Conservation (phyloP, 2,113 vertebrate species). For the Panurus biarmicus region DNA sequence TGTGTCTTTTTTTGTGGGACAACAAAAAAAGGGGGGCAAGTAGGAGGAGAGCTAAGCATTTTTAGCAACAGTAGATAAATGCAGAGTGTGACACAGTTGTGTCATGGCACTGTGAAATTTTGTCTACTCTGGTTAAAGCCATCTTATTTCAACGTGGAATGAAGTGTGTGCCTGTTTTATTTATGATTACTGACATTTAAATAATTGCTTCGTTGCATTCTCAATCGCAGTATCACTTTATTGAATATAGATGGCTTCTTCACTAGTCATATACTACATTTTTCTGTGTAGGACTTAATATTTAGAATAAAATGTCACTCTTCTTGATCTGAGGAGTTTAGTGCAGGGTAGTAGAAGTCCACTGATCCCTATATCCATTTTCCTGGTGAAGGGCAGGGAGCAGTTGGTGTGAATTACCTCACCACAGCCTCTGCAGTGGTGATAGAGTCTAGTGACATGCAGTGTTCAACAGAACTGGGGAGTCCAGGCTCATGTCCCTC, state of each 20-base stretch:
- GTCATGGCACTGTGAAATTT: conserved; percentile 17
- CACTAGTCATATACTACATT: neutral
- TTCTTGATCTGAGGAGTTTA: neutral
- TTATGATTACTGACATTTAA: conserved; percentile 2
- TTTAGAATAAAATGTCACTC: neutral
- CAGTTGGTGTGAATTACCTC: neutral
- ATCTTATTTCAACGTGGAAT: neutral
- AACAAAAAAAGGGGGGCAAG: neutral
- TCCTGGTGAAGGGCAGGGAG: neutral
- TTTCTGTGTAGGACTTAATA: neutral
- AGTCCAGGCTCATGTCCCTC: neutral
- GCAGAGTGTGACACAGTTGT: neutral
- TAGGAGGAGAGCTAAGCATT: neutral
- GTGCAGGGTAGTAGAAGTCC: neutral
- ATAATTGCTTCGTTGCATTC: neutral
- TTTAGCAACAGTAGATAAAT: conserved; percentile 27
- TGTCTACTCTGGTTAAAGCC: neutral
- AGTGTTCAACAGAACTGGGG: neutral
- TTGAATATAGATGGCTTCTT: neutral
- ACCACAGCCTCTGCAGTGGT: neutral
- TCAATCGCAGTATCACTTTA: neutral
- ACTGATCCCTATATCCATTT: neutral
- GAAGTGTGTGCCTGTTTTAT: neutral
- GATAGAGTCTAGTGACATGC: neutral
- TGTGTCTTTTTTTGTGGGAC: neutral